A percentile compares a stretch with the other conserved stretches of the same genome.
These are phyloP conservation scores for Chloromyia formosa DNA, from an alignment of 2,888 invertebrate species.

Conservation along the genomic window DNA sequence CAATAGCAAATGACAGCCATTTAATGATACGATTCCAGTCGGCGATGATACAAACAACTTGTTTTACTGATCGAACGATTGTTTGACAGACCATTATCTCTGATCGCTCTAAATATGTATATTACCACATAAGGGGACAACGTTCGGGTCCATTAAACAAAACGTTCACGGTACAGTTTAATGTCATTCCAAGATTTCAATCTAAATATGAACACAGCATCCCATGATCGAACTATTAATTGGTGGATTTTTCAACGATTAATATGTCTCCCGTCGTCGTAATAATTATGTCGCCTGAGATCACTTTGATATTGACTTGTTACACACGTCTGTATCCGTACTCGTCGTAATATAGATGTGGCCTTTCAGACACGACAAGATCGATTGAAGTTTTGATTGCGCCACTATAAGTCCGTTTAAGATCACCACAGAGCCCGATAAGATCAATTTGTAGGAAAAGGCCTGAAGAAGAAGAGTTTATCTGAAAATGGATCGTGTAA, in stretches of 20 bases:
- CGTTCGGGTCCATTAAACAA: conserved; percentile 6
- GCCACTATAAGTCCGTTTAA: neutral
- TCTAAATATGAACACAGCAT: neutral
- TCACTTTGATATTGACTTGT: conserved; percentile 5
- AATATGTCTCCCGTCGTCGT: conserved; percentile 15
- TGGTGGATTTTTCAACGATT: neutral
- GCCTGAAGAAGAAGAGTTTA: conserved; percentile 7
- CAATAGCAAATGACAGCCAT: neutral
- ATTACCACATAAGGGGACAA: neutral
- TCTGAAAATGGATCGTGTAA: conserved; percentile 22
- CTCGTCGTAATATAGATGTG: no score
- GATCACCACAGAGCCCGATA: neutral
- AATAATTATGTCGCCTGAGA: conserved; percentile 9
- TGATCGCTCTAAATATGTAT: neutral
- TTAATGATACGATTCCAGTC: neutral
- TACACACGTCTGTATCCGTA: neutral
- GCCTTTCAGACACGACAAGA: neutral
- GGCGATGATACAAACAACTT: neutral
- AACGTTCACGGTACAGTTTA: conserved; percentile 9
- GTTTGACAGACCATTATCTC: conserved; percentile 1
- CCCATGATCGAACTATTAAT: neutral
- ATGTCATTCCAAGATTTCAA: conserved; percentile 8
- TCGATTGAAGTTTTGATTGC: neutral
- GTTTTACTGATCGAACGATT: neutral
- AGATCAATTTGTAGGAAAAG: neutral